Conservation (phyloP, 1,140 invertebrate species). For the Penaeus japonicus region DNA sequence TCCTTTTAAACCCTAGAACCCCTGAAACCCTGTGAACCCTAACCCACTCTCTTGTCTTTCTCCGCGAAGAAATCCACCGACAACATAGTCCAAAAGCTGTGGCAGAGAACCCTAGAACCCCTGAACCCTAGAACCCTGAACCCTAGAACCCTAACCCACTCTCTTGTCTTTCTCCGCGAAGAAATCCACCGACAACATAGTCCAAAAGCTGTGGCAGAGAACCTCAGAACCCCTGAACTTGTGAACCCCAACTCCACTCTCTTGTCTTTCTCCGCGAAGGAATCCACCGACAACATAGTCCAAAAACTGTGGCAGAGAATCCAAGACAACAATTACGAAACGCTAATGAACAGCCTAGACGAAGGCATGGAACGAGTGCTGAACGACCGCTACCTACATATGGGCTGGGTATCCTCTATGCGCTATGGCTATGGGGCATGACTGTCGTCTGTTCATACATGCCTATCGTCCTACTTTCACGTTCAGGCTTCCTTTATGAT, state of each 20-base stretch:
- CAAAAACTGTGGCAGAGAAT: neutral
- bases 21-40: no score
- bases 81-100: no score
- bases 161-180: no score
- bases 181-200: no score
- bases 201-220: no score
- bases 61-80: no score
- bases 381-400: neutral
- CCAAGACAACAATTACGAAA: neutral
- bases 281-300: neutral
- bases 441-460: constrained; percentile 33
- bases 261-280: neutral
- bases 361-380: constrained; percentile 16
- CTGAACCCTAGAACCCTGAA: no score
- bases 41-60: no score
- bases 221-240: no score
- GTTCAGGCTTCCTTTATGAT: neutral
- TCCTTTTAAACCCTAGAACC: no score
- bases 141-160: neutral
- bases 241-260: no score
- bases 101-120: no score
- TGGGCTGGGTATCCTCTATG: constrained; percentile 10
- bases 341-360: neutral
- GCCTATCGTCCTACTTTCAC: neutral
- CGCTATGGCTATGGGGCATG: constrained; percentile 6